Conservation (phyloP, 2,888 invertebrate species). For the Mantis religiosa region DNA sequence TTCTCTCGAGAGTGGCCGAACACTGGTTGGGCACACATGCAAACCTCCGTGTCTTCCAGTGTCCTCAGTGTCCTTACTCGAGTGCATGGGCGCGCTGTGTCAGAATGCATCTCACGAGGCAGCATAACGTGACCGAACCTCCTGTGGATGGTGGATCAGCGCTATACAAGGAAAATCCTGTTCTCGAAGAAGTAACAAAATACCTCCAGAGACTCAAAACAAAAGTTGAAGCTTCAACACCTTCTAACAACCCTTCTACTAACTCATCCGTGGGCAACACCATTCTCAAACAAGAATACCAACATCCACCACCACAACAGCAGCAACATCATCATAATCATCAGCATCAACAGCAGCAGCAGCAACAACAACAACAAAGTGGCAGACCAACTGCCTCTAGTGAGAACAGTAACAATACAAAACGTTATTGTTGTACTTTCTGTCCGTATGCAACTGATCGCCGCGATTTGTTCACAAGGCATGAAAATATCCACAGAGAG, state of each 20-base stretch:
- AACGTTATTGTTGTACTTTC: constrained; percentile 75
- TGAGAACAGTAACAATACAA: constrained; percentile 19
- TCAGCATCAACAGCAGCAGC: not conserved
- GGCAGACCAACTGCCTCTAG: not conserved
- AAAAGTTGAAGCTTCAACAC: constrained; percentile 48
- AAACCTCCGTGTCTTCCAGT: constrained; percentile 59
- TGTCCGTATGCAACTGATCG: constrained; percentile 91
- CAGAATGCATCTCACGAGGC: constrained; percentile 65
- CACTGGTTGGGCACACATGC: constrained; percentile 75
- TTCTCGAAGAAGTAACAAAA: constrained; percentile 68
- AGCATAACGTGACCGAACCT: constrained; percentile 62
- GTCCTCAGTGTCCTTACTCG: constrained; percentile 67
- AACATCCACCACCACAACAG: not conserved
- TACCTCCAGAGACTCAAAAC: constrained; percentile 65
- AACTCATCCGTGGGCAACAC: constrained; percentile 10
- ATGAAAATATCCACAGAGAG: constrained; percentile 89
- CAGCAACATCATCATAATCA: not conserved
- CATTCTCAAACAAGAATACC: not conserved
- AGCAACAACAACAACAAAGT: not conserved
- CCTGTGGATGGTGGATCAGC: constrained; percentile 53
- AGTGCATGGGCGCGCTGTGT: constrained; percentile 74
- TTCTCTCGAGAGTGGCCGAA: constrained; percentile 67
- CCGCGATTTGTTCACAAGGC: constrained; percentile 83
- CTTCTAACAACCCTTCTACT: not conserved
- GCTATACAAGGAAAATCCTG: constrained; percentile 63